Evolutionary conservation across 2,113 vertebrate genomes (phyloP).

Genomic region (Muntiacus muntjak): DNA sequence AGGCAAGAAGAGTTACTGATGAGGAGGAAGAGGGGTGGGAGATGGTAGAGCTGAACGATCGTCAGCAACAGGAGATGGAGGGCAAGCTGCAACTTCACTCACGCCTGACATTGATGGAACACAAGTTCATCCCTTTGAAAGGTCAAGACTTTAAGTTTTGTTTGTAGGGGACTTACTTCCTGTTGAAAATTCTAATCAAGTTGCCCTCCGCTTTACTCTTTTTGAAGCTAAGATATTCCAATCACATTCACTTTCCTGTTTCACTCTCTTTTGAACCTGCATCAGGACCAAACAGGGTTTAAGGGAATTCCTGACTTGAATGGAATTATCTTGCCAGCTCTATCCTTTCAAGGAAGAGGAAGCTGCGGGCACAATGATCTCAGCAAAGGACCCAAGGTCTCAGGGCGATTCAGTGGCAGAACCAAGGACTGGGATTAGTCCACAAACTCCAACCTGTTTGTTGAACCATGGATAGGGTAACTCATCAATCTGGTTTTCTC

Average conservation of each 20-base stretch:
- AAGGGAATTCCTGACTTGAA: neutral
- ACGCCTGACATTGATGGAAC: fast-evolving
- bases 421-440: neutral
- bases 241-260: neutral
- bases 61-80: neutral
- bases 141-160: neutral
- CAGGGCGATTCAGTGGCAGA: neutral
- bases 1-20: neutral
- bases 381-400: neutral
- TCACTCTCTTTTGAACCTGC: neutral
- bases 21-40: neutral
- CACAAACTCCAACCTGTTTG: neutral
- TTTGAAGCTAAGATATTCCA: neutral
- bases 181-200: neutral
- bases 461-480: neutral
- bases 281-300: neutral
- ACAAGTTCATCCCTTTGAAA: neutral
- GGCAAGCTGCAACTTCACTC: neutral
- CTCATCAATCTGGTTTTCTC: neutral
- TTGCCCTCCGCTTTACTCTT: neutral
- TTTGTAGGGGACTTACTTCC: neutral
- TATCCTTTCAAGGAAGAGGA: neutral
- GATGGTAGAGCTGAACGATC: neutral
- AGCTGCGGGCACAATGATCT: neutral
- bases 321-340: neutral